Conservation (phyloP, 2,797 vertebrate species). For the Phrynocephalus guinanensis region DNA sequence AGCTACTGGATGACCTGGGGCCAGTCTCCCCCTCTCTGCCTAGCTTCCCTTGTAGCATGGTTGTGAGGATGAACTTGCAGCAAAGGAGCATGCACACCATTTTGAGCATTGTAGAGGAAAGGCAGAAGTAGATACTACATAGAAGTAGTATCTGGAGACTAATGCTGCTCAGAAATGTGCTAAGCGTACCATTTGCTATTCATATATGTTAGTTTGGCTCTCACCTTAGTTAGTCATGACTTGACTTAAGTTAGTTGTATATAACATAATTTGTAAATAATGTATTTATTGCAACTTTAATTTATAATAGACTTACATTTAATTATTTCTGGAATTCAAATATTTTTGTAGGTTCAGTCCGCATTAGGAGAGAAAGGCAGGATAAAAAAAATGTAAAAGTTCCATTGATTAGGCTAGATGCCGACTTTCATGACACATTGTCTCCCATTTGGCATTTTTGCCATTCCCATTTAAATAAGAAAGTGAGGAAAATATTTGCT, state of each 20-base stretch:
- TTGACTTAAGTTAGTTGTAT: too few relatives aligned
- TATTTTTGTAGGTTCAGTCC: too few relatives aligned
- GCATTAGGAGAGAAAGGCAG: too few relatives aligned
- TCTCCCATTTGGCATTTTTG: not conserved
- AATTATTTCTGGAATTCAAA: too few relatives aligned
- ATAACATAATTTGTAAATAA: too few relatives aligned
- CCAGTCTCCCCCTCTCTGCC: not conserved
- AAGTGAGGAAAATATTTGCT: not conserved
- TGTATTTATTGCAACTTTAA: not conserved
- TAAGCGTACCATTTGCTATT: not conserved
- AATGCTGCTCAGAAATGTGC: not conserved
- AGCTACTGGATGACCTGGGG: not conserved
- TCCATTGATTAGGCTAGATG: too few relatives aligned
- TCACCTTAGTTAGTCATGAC: too few relatives aligned
- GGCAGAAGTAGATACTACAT: not conserved
- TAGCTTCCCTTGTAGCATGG: not conserved
- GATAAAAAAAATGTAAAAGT: not conserved
- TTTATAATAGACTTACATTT: not conserved
- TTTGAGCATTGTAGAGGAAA: not conserved
- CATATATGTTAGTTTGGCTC: not conserved
- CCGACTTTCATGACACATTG: not conserved
- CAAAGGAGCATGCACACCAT: not conserved
- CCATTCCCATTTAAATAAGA: not conserved
- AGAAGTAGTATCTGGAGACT: not conserved
- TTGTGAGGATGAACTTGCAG: not conserved